Evolutionary conservation across 2,888 invertebrate genomes (phyloP), one percentile per base, ranked within the genome.

Genomic region (Hymenopus coronatus): DNA sequence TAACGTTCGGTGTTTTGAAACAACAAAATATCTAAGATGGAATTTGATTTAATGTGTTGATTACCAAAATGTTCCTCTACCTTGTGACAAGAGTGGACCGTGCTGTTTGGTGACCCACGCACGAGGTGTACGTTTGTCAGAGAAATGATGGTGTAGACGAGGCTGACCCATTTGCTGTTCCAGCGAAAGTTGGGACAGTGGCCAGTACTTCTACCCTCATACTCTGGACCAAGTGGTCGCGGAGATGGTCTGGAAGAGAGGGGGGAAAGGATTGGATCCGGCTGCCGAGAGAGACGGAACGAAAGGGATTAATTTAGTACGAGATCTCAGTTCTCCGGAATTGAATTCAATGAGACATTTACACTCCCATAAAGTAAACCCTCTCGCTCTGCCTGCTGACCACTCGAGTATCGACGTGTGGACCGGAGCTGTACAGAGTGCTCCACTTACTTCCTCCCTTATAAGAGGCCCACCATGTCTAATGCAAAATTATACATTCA

Each of bases 271-370:
- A 70, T 70, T 70, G 54, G 54, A 70, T 70, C 54, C 54, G 54
- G 54, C 54, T 70, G 54, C 82, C 40, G 88, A 33, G 83, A 84
- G 88, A 81, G 46, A 30, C 20, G 86, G 85, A 82, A 87, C 28
- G 85, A 89, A 82, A 83, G n/a, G 88, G 89, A 89, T 89, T 89
- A 89, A 89, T 89, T 89, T 89, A 86, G 86, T 88, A 84, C 84
- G 84, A 86, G 89, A 86, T 89, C 86, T 85, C 83, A 84, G 81
- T 82, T 88, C 89, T 46, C 85, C 86, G 89, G 86, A 90, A 90
- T 90, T 87, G 90, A 87, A 90, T 88, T 88, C 87, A 88, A 90
- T 87, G 88, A 89, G 88, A 88, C 88, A 87, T 88, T 88, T 87
- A 90, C 90, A 88, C 90, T 83, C 87, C 54, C 84, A 90, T 90